These are phyloP conservation scores for Oreohelix idahoensis DNA, from an alignment of 1,140 invertebrate genomes.

Conservation along the genomic window DNA sequence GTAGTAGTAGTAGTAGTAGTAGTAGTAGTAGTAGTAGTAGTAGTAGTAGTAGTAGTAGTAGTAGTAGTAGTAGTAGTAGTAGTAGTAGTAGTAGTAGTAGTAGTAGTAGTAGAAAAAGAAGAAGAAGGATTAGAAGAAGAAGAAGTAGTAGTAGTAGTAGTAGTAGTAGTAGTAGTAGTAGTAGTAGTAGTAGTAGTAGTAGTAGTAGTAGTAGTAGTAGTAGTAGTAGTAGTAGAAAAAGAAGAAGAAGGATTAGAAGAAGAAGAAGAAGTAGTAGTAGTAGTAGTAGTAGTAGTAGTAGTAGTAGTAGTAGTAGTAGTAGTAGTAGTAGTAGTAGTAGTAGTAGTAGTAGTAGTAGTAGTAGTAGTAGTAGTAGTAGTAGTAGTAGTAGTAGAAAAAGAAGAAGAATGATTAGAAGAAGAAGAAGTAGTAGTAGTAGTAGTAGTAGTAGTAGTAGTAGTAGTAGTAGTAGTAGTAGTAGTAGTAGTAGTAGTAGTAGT, in stretches of 20 bases:
- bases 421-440: conserved; percentile 4
- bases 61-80: conserved; percentile 23
- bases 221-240: no score
- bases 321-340: conserved; percentile 21
- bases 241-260: no score
- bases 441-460: not conserved
- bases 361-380: conserved; percentile 20
- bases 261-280: no score
- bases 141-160: conserved; percentile 16
- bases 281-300: no score
- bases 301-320: conserved; percentile 20
- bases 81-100: conserved; percentile 23
- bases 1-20: conserved; percentile 8
- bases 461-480: not conserved
- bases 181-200: conserved; percentile 8
- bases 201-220: not conserved
- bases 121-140: no score
- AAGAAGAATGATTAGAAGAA: no score
- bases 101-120: no score
- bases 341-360: conserved; percentile 19
- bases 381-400: no score
- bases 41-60: conserved; percentile 21
- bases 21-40: conserved; percentile 18
- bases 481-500: no score
- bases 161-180: conserved; percentile 23